These are phyloP conservation scores for Nyctereutes procyonoides DNA, from an alignment of 2,113 vertebrate species.

Conservation along the genomic window DNA sequence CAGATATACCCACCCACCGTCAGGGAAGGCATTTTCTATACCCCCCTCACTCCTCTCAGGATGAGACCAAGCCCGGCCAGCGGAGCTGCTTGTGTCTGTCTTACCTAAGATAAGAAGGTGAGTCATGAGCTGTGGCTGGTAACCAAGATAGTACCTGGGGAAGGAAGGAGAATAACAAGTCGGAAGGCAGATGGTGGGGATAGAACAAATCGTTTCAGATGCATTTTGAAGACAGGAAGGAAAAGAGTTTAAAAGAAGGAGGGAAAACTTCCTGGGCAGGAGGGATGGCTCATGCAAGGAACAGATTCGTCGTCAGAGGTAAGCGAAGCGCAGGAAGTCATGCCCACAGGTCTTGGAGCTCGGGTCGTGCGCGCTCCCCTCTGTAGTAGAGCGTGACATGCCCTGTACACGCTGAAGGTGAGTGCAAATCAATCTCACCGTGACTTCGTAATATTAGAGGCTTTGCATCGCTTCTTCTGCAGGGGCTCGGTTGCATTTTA, in stretches of 20 bases:
- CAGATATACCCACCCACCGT: not conserved
- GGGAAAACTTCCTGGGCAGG: not conserved
- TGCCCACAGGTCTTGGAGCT: not conserved
- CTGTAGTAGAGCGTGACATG: not conserved
- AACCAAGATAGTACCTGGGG: not conserved
- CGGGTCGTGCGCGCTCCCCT: not conserved
- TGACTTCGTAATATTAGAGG: not conserved
- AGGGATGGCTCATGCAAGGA: not conserved
- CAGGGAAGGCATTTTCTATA: not conserved
- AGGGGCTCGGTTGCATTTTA: not conserved
- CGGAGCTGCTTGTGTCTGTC: not conserved
- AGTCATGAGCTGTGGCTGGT: not conserved
- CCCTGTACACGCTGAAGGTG: not conserved
- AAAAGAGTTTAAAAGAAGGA: not conserved
- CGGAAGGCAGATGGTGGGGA: not conserved
- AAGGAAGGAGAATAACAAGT: not conserved
- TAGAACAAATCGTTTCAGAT: not conserved
- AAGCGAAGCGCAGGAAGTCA: not conserved
- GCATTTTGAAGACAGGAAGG: not conserved
- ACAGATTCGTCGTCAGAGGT: not conserved
- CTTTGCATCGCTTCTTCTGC: not conserved
- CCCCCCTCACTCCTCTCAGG: not conserved
- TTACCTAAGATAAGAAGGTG: not conserved
- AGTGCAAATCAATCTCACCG: not conserved
- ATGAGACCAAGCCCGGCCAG: not conserved